A percentile compares a stretch with the other conserved stretches of the same genome.
Evolutionary conservation across 1,140 invertebrate species (phyloP).

Genomic region (Drosophila melanogaster): Release_6_plus_ISO1_MT NT_037436.4:22123501-22124000

Average conservation of each 20-base stretch:
- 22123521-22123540: not conserved
- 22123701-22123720: slow-evolving; percentile 56
- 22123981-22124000: slow-evolving; percentile 12
- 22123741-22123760: slow-evolving; percentile 67
- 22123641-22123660: slow-evolving; percentile 65
- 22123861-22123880: not conserved
- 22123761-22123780: slow-evolving; percentile 7
- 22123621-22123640: slow-evolving; percentile 65
- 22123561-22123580: slow-evolving; percentile 17
- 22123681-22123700: slow-evolving; percentile 8
- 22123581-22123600: slow-evolving; percentile 80
- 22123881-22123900: slow-evolving; percentile 82
- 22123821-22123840: not conserved
- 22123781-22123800: no score
- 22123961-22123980: slow-evolving; percentile 62
- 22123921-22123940: slow-evolving; percentile 76
- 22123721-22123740: slow-evolving; percentile 74
- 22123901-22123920: slow-evolving; percentile 80
- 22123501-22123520: slow-evolving; percentile 50
- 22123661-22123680: slow-evolving; percentile 79
- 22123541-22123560: not conserved
- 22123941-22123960: slow-evolving; percentile 76
- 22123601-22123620: slow-evolving; percentile 82
- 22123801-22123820: not conserved
- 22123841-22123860: slow-evolving; percentile 3